Base-by-base conservation (phyloP, 2,888 invertebrate genomes). In the Leptopilina myrica region DNA sequence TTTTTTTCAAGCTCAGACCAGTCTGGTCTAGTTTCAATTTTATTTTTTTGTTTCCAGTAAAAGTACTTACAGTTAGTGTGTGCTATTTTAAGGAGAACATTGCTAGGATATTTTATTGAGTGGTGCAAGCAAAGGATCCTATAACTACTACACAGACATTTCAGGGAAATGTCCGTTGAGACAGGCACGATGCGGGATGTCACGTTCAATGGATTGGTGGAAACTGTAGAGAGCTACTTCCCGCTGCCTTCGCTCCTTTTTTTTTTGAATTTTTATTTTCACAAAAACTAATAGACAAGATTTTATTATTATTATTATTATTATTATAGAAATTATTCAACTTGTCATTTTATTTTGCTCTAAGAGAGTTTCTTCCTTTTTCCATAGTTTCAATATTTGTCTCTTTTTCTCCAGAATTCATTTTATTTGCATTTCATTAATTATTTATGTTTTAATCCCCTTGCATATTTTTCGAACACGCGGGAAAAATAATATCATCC, bases 131-230 rank as follows among this genome's bases (percentile, higher is more conserved):
- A 53, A 73, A 73, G 73, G 73, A 73, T 56, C 73, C 73, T 73
- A 73, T 46, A 73, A 56, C 73, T 56, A 73, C 73, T 73, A 56
- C 73, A 73, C 73, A 73, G 56, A 73, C 73, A 84, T 82, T 81
- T 86, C 87, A 87, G 88, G 82, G 84, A 86, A 88, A 85, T 84
- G 81, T 83, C 88, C 69, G 73, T 53, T 81, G 86, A 87, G 87
- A 84, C 88, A 89, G 89, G 88, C 88, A 89, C 84, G 85, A 88
- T 88, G 88, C 89, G 88, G 89, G 88, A 85, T 82, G 73, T 87
- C 80, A 82, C 81, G 83, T 85, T 80, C 79, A 80, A 79, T 83
- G 85, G 83, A 84, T 86, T 83, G 86, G 85, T 84, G 84, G 85
- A 84, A 87, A 88, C 84, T 84, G 87, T 84, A 81, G 80, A 87